Evolutionary conservation across 2,113 vertebrate genomes (phyloP).

Genomic region (Terrapene triunguis): DNA sequence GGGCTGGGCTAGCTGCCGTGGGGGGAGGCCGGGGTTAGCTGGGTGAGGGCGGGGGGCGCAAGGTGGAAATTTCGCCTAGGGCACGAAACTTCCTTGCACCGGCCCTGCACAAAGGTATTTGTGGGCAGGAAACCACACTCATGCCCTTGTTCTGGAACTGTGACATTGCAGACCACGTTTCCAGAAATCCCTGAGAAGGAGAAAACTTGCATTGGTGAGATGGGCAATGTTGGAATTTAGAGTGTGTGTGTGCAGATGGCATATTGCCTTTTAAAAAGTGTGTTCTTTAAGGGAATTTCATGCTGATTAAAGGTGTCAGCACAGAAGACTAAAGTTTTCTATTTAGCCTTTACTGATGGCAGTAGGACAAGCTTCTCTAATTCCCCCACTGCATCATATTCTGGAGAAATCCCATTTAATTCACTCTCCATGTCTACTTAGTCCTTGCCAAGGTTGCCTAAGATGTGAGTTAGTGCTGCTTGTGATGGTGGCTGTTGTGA

Average conservation of each 20-base stretch:
- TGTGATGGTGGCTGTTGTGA: not conserved
- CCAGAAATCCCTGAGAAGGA: not conserved
- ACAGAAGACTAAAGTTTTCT: not conserved
- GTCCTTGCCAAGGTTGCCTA: not conserved
- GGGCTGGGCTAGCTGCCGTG: too few relatives aligned
- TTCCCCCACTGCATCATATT: not conserved
- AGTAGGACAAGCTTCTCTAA: not conserved
- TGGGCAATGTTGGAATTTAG: not conserved
- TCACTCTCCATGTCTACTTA: not conserved
- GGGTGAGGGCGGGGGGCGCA: too few relatives aligned
- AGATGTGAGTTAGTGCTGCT: not conserved
- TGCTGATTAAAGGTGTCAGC: not conserved
- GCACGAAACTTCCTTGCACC: too few relatives aligned
- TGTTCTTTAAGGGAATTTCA: not conserved
- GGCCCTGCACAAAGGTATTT: not conserved
- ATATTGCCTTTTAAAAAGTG: not conserved
- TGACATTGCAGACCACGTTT: not conserved
- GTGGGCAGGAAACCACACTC: not conserved
- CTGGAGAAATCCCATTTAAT: not conserved
- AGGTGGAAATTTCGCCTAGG: too few relatives aligned
- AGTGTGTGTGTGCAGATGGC: fast-evolving
- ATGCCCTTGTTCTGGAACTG: fast-evolving
- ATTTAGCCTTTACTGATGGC: fast-evolving
- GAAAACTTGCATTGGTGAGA: fast-evolving
- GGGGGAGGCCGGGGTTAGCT: too few relatives aligned